Evolutionary conservation across 2,888 invertebrate species (phyloP), one percentile per base, ranked within the genome.

Genomic region (Rambutsinella grinnellia): DNA sequence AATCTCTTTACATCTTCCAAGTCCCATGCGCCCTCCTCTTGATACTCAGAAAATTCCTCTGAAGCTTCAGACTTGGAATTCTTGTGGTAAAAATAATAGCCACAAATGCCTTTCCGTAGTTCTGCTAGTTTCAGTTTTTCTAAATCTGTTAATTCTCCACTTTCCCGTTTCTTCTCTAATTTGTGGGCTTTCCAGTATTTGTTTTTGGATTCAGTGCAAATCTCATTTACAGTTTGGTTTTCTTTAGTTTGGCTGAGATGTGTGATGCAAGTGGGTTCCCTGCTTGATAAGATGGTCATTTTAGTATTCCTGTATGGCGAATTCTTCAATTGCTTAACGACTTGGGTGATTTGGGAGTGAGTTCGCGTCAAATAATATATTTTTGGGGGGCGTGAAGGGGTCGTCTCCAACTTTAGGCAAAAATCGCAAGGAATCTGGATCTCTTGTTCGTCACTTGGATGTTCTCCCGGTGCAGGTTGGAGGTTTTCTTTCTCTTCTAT

Each of bases 311-410:
- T 3, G 47, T 82, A 82, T 0, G 3, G 23, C 1, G 82, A 78
- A 13, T 51, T 23, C 49, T 69, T 68, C 0, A 82, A 36, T 57
- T 82, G 76, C 6, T 70, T 70, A 2, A 79, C 70, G 23, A 80
- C 80, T 36, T 72, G 63, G 6, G 57, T 46, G 1, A 80, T 69
- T 62, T 82, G 80, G 5, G 72, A 53, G 61, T 76, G 79, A 0
- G 80, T 80, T 49, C 78, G 60, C 2, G 80, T 78, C 1, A 76
- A 62, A 58, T 79, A 82, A 21, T 61, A 77, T 46, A 79, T 77
- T 28, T 21, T 63, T 23, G 70, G 70, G 0, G 51, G 24, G 13
- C 1, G 26, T n/a, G n/a, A n/a, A n/a, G n/a, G n/a, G n/a, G n/a
- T n/a, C n/a, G n/a, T n/a, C n/a, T n/a, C n/a, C n/a, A n/a, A n/a